These are phyloP conservation scores for Spisula solida DNA, from an alignment of 2,888 invertebrate species.

Conservation along the genomic window DNA sequence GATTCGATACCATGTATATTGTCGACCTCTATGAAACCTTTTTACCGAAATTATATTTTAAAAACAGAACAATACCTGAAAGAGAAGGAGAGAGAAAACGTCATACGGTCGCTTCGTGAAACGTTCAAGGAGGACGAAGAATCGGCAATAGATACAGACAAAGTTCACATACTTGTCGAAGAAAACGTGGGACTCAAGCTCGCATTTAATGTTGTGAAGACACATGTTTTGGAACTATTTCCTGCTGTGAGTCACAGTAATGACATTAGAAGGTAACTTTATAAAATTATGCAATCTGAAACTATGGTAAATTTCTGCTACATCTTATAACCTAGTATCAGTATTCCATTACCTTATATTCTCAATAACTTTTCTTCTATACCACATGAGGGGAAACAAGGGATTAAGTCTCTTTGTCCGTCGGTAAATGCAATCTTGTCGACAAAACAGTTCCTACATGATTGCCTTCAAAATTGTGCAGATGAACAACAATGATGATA, in stretches of 20 bases:
- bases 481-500: no score
- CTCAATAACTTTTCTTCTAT: no score
- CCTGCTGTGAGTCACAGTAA: not conserved
- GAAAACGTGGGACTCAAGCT: constrained; percentile 6
- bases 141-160: not conserved
- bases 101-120: not conserved
- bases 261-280: constrained; percentile 6
- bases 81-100: not conserved
- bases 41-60: no score
- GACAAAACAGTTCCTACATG: no score
- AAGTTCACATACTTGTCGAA: constrained; percentile 34
- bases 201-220: constrained; percentile 1
- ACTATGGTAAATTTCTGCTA: not conserved
- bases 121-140: not conserved
- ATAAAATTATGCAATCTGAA: not conserved
- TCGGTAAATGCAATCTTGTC: no score
- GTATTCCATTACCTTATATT: no score
- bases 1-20: no score
- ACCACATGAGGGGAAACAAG: no score
- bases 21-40: no score
- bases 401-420: no score
- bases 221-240: constrained; percentile 18
- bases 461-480: no score
- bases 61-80: constrained; percentile 10
- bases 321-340: no score